phyloP scores from a whole-genome alignment of 1,140 invertebrate genomes.

The Habropoda laboriosa region DNA sequence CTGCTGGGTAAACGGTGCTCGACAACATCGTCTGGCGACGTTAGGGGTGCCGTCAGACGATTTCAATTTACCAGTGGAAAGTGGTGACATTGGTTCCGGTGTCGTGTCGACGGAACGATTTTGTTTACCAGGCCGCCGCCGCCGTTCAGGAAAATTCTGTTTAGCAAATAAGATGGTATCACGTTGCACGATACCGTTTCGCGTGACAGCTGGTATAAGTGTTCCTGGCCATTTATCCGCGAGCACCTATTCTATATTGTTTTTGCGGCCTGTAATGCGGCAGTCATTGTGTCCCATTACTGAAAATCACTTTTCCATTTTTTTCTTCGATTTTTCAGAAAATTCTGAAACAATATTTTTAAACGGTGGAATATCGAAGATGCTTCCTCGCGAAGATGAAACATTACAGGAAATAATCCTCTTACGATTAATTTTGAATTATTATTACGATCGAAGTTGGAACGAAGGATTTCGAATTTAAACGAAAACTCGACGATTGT shows the following conservation, averaged over 20 bases:
- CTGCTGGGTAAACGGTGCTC: too few species aligned
- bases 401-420: too few species aligned
- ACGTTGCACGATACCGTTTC: slow-evolving; percentile 39
- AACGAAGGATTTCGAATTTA: too few species aligned
- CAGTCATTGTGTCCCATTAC: neutral
- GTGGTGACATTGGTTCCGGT: slow-evolving; percentile 27
- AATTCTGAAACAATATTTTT: too few species aligned
- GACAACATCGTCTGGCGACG: neutral
- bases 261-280: slow-evolving; percentile 13
- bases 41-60: too few species aligned
- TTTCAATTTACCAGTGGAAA: slow-evolving; percentile 8
- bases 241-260: slow-evolving; percentile 35
- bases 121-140: slow-evolving; percentile 52
- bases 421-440: too few species aligned
- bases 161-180: slow-evolving; percentile 62
- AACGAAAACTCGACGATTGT: too few species aligned
- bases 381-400: too few species aligned
- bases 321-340: too few species aligned
- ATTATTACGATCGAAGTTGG: too few species aligned
- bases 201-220: slow-evolving; percentile 58
- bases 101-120: slow-evolving; percentile 50
- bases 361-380: too few species aligned
- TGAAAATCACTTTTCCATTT: too few species aligned
- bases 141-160: slow-evolving; percentile 57
- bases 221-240: slow-evolving; percentile 46